Conservation (phyloP, 2,797 vertebrate species). For the Gymnopithys bicolor region DNA sequence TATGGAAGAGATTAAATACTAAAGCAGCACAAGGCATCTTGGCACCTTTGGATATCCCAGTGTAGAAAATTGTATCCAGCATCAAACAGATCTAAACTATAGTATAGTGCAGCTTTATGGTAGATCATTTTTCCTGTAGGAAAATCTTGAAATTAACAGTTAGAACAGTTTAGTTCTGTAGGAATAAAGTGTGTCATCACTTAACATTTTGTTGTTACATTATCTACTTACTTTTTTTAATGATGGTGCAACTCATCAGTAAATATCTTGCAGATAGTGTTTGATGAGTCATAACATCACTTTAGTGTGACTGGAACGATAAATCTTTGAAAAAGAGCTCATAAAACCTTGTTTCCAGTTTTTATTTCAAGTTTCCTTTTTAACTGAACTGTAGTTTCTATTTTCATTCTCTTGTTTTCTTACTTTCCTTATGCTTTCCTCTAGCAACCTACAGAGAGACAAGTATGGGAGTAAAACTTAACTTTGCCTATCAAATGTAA, state of each 20-base stretch:
- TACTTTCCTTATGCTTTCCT: conserved; percentile 95
- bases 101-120: conserved; percentile 87
- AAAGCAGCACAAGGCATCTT: conserved; percentile 65
- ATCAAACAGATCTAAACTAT: conserved; percentile 72
- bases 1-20: conserved; percentile 65
- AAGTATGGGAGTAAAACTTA: conserved; percentile 99
- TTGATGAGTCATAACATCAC: conserved; percentile 45
- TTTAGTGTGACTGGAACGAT: conserved; percentile 58
- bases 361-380: conserved; percentile 72
- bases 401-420: conserved; percentile 91
- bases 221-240: conserved; percentile 57
- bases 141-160: conserved; percentile 30
- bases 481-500: conserved; percentile 99
- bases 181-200: conserved; percentile 53
- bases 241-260: conserved; percentile 8
- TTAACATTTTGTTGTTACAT: conserved; percentile 61
- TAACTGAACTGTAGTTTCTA: conserved; percentile 83
- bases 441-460: conserved; percentile 99
- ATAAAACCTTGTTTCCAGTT: conserved; percentile 69
- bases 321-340: conserved; percentile 66
- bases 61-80: conserved; percentile 61
- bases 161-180: conserved; percentile 65
- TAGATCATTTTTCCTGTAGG: conserved; percentile 61
- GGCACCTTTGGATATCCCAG: conserved; percentile 66
- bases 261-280: conserved; percentile 56